A percentile compares a stretch with the other conserved stretches of the same genome.
Evolutionary conservation across 2,113 vertebrate genomes (phyloP).

Genomic region (Sakesphorus luctuosus): DNA sequence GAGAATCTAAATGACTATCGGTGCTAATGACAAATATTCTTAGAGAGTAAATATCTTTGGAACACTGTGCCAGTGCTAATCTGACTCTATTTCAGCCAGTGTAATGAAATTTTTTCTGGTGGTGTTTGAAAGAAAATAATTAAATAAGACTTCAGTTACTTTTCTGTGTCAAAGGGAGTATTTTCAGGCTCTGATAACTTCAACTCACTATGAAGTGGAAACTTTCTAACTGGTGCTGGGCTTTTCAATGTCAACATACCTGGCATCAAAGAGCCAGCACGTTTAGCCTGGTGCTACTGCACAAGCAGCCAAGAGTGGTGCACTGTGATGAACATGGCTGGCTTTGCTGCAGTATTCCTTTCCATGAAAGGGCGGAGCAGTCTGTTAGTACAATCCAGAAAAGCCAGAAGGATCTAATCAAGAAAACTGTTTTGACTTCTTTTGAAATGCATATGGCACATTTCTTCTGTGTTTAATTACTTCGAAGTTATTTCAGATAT

Average conservation of each 20-base stretch:
- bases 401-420: not conserved
- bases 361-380: not conserved
- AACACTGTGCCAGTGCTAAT: not conserved
- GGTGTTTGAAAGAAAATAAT: not conserved
- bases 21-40: constrained; percentile 42
- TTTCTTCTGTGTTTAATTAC: not conserved
- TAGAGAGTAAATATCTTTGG: constrained; percentile 34
- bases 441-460: not conserved
- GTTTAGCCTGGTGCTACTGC: not conserved
- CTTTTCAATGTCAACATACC: not conserved
- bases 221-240: not conserved
- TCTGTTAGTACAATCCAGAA: not conserved
- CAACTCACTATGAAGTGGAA: not conserved
- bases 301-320: not conserved
- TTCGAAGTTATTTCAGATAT: not conserved
- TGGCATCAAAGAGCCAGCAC: not conserved
- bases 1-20: constrained; percentile 24
- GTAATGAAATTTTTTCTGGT: not conserved
- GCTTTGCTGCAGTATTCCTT: not conserved
- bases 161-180: not conserved
- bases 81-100: not conserved
- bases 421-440: not conserved
- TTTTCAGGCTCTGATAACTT: not conserved
- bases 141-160: not conserved
- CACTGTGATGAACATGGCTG: not conserved